Evolutionary conservation across 2,888 invertebrate genomes (phyloP), one percentile per base, ranked within the genome.

Genomic region (Cryptosula pallasiana): DNA sequence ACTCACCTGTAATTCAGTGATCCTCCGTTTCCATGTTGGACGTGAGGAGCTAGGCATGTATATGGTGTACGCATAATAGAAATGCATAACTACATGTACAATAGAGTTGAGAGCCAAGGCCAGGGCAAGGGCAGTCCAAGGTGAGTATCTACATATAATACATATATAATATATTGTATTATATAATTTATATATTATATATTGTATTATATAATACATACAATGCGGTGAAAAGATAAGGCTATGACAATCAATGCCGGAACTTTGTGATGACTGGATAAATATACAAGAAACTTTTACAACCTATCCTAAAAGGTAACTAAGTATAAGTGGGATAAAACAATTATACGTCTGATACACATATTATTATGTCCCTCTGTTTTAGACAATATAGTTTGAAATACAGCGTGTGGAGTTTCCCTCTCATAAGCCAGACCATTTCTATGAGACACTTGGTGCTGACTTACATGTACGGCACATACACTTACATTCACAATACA

Each of bases 1-100:
- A 63, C 32, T 1, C 16, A 84, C 81, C 76, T 84, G 84, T 35
- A 83, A 74, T 72, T 83, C 79, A 1, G 84, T 83, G 35, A 83
- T 72, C 36, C 77, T 73, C 57, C 78, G 80, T 73, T 82, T 82
- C 81, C 81, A 83, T n/a, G 76, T 70, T 0, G 80, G 79, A 9
- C 34, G 25, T 1, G 79, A 78, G 45, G 76, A 77, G 9, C 77
- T 74, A 23, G 81, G 79, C 13, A 74, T 72, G 1, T 79, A 57
- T 9, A 81, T 80, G 27, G 80, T 75, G 13, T 82, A 73, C 2
- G 80, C 81, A 75, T 83, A 83, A 74, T 83, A 83, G 0, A 79
- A 72, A 74, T 83, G 83, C 36, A 83, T 75, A 1, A 80, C 73
- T 13, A 83, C 77, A 74, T 83, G 83, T 2, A 83, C 81, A 25